Evolutionary conservation across 2,888 invertebrate genomes (phyloP).

Genomic region (Nematopogon swammerdamellus): DNA sequence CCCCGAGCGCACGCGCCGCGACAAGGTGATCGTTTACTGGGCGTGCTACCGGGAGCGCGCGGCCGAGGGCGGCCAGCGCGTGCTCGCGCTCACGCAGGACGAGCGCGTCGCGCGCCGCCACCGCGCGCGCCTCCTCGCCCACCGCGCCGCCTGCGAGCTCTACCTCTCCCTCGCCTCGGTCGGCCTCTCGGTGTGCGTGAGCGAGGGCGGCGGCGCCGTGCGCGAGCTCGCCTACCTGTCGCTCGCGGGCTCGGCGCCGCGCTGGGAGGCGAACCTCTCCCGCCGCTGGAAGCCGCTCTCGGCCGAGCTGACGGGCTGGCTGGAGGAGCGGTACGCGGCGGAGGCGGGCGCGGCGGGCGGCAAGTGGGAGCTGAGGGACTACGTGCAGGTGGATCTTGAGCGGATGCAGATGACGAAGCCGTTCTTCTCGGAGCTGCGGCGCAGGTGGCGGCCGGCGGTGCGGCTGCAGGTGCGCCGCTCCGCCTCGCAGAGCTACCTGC

Average conservation of each 20-base stretch:
- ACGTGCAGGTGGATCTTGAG: conserved; percentile 74
- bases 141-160: conserved; percentile 64
- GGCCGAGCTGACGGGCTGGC: conserved; percentile 74
- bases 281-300: conserved; percentile 77
- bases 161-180: conserved; percentile 67
- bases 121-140: conserved; percentile 58
- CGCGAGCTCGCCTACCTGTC: conserved; percentile 69
- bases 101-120: conserved; percentile 64
- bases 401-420: conserved; percentile 88
- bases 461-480: conserved; percentile 74
- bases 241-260: conserved; percentile 64
- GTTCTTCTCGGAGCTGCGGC: conserved; percentile 72
- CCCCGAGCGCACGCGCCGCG: conserved; percentile 63
- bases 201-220: conserved; percentile 43
- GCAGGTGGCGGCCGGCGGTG: conserved; percentile 70
- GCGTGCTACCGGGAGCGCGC: conserved; percentile 76
- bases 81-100: conserved; percentile 73
- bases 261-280: conserved; percentile 80
- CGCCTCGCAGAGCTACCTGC: conserved; percentile 61
- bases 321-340: conserved; percentile 73
- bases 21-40: conserved; percentile 78
- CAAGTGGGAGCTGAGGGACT: conserved; percentile 58
- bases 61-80: conserved; percentile 69
- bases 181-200: conserved; percentile 58
- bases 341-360: conserved; percentile 65